Conservation (phyloP, 2,113 vertebrate genomes). For the Camelus bactrianus region DNA sequence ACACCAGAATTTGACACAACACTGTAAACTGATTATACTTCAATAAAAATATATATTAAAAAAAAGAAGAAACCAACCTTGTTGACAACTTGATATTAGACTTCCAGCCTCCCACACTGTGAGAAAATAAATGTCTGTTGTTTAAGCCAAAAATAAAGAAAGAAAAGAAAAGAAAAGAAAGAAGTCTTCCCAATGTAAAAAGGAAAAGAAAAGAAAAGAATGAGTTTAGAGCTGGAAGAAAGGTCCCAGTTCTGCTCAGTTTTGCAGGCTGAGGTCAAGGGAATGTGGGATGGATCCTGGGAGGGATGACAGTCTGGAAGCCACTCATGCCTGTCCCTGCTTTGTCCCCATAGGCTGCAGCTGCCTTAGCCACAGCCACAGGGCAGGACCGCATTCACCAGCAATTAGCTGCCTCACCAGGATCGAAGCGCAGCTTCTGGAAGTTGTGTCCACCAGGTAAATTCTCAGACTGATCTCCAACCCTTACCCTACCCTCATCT, state of each 20-base stretch:
- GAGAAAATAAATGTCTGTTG: too few species aligned
- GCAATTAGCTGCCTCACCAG: too few species aligned
- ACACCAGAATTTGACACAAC: too few species aligned
- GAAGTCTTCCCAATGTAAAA: too few species aligned
- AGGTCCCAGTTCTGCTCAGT: background rate
- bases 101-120: too few species aligned
- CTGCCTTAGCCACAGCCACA: rapidly evolving
- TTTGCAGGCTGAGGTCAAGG: background rate
- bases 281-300: background rate
- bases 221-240: background rate
- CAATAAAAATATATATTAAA: too few species aligned
- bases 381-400: rapidly evolving
- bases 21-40: too few species aligned
- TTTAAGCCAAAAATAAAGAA: too few species aligned
- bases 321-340: background rate
- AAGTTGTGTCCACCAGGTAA: background rate
- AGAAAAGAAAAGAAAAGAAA: too few species aligned
- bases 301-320: background rate
- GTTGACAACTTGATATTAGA: too few species aligned
- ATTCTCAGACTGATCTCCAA: background rate
- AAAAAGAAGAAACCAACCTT: too few species aligned
- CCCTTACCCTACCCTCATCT: background rate
- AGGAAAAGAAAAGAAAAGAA: background rate
- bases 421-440: rapidly evolving
- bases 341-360: background rate